Conservation (phyloP, 2,113 vertebrate genomes). For the Phyllopteryx taeniolatus region DNA sequence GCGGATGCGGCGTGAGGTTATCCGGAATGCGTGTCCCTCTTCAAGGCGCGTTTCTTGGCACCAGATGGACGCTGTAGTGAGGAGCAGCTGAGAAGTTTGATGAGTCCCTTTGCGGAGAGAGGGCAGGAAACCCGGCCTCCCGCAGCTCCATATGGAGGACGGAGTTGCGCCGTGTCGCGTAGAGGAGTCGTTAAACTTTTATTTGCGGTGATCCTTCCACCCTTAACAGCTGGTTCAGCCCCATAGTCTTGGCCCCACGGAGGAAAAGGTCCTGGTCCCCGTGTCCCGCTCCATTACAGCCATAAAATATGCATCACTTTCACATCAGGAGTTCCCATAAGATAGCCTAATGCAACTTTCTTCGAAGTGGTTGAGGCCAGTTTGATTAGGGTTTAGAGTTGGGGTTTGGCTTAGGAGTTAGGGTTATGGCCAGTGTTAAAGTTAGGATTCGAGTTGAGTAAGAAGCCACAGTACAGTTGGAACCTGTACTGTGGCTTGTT, state of each 20-base stretch:
- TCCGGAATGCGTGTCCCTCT: conserved; percentile 34
- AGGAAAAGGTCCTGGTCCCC: conserved; percentile 40
- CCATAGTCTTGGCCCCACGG: conserved; percentile 31
- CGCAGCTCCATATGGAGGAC: conserved; percentile 28
- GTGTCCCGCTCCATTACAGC: conserved; percentile 13
- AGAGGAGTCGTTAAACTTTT: conserved; percentile 77
- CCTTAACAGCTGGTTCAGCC: conserved; percentile 56
- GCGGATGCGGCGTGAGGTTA: conserved; percentile 46
- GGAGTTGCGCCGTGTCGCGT: conserved; percentile 72
- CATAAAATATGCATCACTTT: conserved; percentile 53
- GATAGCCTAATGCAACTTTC: not conserved
- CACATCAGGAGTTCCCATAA: conserved; percentile 23
- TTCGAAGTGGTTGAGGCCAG: not conserved
- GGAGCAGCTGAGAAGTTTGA: conserved; percentile 78
- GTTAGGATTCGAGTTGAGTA: no score
- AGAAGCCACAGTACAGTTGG: no score
- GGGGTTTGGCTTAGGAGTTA: not conserved
- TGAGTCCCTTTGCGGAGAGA: conserved; percentile 40
- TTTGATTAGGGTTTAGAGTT: not conserved
- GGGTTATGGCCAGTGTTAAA: no score
- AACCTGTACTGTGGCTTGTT: not conserved
- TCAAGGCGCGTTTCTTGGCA: conserved; percentile 30
- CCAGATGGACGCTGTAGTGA: conserved; percentile 65
- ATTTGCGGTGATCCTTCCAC: conserved; percentile 34
- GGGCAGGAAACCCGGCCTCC: conserved; percentile 26